Base-by-base conservation (phyloP, 2,113 vertebrate genomes). In the Cyprinodon brontotheroides region DNA sequence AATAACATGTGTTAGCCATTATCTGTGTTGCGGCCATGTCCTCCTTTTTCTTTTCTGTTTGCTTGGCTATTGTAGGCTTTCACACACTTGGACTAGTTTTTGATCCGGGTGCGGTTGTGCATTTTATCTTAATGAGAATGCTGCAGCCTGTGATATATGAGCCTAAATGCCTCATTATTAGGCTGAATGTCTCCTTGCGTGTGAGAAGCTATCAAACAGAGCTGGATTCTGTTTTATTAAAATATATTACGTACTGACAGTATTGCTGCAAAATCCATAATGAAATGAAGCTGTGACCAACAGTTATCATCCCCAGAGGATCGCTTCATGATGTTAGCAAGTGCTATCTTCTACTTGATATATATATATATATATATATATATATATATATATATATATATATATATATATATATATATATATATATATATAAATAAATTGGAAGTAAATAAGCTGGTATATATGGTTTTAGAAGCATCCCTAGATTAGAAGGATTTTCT, bases 1-100 rank as follows among this genome's bases (percentile, higher is more conserved):
- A 83, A 89, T 91, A 80, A 84, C 92, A 92, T 90, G 87, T 91
- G 89, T 83, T 91, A 80, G 79, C 85, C 86, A 92, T 93, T 92
- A 90, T 90, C 86, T 1, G 70, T 72, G 77, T 83, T 86, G 78
- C 48, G 87, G 83, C 85, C 81, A 86, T 85, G 75, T 85, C 80
- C 77, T 82, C 64, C 9, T 74, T 70, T 71, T 68, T 62, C 29
- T 53, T 65, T 48, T 29, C 50, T 1, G n/a, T 57, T 47, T 45
- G 4, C 69, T 75, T 68, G 69, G 68, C 82, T 89, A 76, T 84
- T 77, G 70, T 67, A 65, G 81, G 78, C 68, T 86, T 80, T 77
- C 61, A 72, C 79, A 71, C 68, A 70, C 45, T 82, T 74, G 15
- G 11, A 74, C 37, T 65, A 40, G 40, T 65, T 71, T 88, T 85